A percentile compares a stretch with the other conserved stretches of the same genome.
phyloP scores from a whole-genome alignment of 2,888 invertebrate species.

The Macrophya annulata region DNA sequence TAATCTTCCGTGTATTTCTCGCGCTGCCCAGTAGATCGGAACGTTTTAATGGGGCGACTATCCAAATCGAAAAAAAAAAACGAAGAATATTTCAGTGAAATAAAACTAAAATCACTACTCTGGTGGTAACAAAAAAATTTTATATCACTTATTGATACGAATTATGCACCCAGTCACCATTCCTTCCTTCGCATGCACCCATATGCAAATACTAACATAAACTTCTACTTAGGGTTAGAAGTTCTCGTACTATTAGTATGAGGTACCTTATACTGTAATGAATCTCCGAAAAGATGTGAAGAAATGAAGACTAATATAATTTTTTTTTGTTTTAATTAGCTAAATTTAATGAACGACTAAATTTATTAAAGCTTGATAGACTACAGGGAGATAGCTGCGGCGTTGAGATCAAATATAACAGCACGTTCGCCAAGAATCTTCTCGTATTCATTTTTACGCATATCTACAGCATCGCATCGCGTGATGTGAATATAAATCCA shows the following conservation, averaged over 20 bases:
- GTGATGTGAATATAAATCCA: slow-evolving; percentile 32
- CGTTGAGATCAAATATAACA: neutral
- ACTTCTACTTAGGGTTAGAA: neutral
- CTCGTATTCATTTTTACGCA: neutral
- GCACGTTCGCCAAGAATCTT: neutral
- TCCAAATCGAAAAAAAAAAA: neutral
- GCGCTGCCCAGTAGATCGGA: slow-evolving; percentile 32
- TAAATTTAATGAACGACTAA: neutral
- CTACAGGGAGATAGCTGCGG: neutral
- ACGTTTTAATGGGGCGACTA: slow-evolving; percentile 41
- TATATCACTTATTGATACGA: neutral
- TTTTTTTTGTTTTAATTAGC: neutral
- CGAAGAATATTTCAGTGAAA: neutral
- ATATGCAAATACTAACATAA: neutral
- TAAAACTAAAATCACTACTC: neutral
- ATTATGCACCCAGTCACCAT: neutral
- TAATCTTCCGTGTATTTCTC: slow-evolving; percentile 19
- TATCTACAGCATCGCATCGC: slow-evolving; percentile 22
- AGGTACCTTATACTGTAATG: neutral
- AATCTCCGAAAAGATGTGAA: neutral
- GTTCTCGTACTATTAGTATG: neutral
- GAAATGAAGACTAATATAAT: neutral
- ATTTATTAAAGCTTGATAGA: neutral
- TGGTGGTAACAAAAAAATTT: neutral
- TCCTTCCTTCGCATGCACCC: neutral